Conservation (phyloP, 2,113 vertebrate species). For the Pristiophorus japonicus region DNA sequence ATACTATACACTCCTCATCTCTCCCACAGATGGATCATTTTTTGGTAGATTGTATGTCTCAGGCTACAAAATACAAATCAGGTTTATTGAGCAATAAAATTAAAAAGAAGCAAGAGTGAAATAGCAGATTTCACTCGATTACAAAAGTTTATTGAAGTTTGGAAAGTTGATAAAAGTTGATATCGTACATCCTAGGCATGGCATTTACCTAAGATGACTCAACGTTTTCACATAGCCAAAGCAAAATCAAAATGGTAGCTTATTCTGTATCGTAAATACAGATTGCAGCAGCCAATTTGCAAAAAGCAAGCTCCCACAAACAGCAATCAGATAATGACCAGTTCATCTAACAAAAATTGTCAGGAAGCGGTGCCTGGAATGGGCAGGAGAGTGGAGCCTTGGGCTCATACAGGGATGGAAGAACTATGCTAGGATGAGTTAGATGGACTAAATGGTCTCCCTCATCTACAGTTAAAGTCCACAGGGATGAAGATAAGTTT, state of each 20-base stretch:
- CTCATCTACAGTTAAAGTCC: no score
- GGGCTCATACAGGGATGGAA: no score
- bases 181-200: not conserved
- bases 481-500: no score
- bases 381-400: no score
- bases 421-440: no score
- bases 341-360: no score
- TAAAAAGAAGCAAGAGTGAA: not conserved
- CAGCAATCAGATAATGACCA: no score
- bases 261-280: not conserved
- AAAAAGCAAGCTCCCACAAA: no score
- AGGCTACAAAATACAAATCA: not conserved
- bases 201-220: not conserved
- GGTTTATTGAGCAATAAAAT: not conserved
- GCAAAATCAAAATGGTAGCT: not conserved
- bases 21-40: not conserved
- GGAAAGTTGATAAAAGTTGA: not conserved
- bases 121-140: not conserved
- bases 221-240: not conserved
- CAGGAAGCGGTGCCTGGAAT: no score
- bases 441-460: no score
- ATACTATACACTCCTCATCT: no score
- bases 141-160: not conserved
- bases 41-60: not conserved
- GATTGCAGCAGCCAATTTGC: not conserved